Evolutionary conservation across 2,113 vertebrate species (phyloP).

Genomic region (Madoqua kirkii): DNA sequence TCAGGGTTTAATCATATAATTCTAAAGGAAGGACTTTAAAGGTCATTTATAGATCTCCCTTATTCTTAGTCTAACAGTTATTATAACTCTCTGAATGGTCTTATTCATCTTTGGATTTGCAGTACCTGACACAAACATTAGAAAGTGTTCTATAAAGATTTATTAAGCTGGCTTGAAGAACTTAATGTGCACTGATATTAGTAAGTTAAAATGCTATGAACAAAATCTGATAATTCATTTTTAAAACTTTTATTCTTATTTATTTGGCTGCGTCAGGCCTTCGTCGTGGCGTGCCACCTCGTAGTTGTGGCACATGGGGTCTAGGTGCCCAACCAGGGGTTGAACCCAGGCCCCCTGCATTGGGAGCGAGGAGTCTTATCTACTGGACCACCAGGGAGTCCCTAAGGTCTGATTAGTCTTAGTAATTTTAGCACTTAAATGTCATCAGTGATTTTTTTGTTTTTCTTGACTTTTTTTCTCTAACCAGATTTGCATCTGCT

Average conservation of each 20-base stretch:
- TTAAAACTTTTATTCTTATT: neutral
- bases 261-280: neutral
- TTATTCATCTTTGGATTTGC: neutral
- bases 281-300: neutral
- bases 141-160: neutral
- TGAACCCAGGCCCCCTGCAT: neutral
- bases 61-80: conserved; percentile 8
- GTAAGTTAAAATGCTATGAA: neutral
- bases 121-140: neutral
- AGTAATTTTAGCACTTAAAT: conserved; percentile 29
- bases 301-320: neutral
- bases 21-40: conserved; percentile 8
- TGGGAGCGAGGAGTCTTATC: neutral
- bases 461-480: conserved; percentile 37
- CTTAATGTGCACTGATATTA: neutral
- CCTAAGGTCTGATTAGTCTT: neutral
- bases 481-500: conserved; percentile 92
- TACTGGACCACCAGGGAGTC: neutral
- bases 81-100: neutral
- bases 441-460: neutral
- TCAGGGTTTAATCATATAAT: neutral
- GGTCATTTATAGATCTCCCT: neutral
- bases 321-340: neutral
- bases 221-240: neutral
- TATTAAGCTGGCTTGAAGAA: conserved; percentile 25